Percentiles rank a stretch among this genome's conserved stretches.
Conservation (phyloP, 92 coral and sea anemone genomes). For the Actinernus sp. region DNA sequence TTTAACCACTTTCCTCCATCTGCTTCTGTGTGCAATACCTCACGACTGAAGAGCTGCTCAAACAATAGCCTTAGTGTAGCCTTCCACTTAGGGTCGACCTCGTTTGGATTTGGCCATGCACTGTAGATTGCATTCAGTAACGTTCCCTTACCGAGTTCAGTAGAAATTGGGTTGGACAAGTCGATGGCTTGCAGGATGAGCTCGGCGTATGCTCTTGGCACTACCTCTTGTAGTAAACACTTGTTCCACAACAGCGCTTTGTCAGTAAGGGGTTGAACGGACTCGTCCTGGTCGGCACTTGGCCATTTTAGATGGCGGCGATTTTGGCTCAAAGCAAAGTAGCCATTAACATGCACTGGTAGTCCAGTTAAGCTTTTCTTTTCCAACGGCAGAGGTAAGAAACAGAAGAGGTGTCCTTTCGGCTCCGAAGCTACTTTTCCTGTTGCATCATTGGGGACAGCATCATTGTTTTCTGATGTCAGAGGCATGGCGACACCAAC, state of each 20-base stretch:
- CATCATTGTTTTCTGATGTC: too few relatives aligned
- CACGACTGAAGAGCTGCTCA: slow-evolving; percentile 1
- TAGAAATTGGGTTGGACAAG: not conserved
- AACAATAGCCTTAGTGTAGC: slow-evolving; percentile 19
- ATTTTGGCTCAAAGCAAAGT: slow-evolving; percentile 83
- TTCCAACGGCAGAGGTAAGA: slow-evolving; percentile 73
- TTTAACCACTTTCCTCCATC: slow-evolving; percentile 72
- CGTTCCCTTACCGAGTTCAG: not conserved
- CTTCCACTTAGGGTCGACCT: slow-evolving; percentile 69
- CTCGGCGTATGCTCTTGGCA: slow-evolving; percentile 72
- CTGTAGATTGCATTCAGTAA: slow-evolving; percentile 34
- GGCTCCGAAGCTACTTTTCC: slow-evolving; percentile 32
- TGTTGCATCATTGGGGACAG: too few relatives aligned
- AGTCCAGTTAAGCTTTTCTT: slow-evolving; percentile 78
- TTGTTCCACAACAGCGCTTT: slow-evolving; percentile 77
- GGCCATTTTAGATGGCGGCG: slow-evolving; percentile 85
- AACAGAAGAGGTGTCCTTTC: slow-evolving; percentile 77
- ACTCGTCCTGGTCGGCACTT: slow-evolving; percentile 61
- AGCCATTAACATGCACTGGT: slow-evolving; percentile 86
- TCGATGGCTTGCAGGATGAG: slow-evolving; percentile 26
- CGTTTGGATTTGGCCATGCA: slow-evolving; percentile 71
- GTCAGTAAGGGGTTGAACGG: slow-evolving; percentile 41
- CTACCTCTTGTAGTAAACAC: slow-evolving; percentile 62
- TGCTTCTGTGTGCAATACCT: slow-evolving; percentile 44
- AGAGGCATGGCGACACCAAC: slow-evolving; percentile 89